Base-by-base conservation (phyloP, 2,113 vertebrate genomes). In the Oxyura jamaicensis region DNA sequence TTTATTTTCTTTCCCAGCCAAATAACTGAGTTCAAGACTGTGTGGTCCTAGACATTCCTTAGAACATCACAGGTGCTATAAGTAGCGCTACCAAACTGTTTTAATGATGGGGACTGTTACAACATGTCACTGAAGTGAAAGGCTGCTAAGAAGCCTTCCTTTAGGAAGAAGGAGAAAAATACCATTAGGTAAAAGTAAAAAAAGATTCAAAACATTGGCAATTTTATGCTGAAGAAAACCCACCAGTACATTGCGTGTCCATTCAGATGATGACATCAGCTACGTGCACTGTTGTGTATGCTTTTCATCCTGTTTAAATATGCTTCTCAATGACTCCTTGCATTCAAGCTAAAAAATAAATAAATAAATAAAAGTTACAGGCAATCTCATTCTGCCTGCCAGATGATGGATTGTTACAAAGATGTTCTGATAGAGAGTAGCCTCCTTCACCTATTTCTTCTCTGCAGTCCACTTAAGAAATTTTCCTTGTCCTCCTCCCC, bases 391-490 rank as follows among this genome's bases (percentile, higher is more conserved):
- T 92, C 41, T 81, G 78, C 14, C 81, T 81, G 66, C 48, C 44
- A 90, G 82, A 86, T 74, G 72, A 84, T 35, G 88, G 23, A 67
- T 41, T 18, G n/a, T 29, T 71, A 71, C 63, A 93, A 88, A 78
- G 90, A 90, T 90, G 77, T 82, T 82, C 86, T 88, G 71, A 89
- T 75, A 80, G 18, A 92, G 19, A 71, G 82, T 81, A 78, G 56
- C 71, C 83, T 94, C 33, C 10, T 87, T 95, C 96, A 88, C 88
- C 88, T 93, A 66, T 25, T 11, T 22, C 48, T 93, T 91, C 80
- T 75, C 66, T 74, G 25, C 67, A 79, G 58, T 41, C 69, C 91
- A 96, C 90, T 96, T 95, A 95, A 94, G 95, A 96, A 96, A 97
- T 97, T 77, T 94, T 85, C 39, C 46, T 82, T 65, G 41, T 66